Evolutionary conservation across 2,888 invertebrate genomes (phyloP), one percentile per base, ranked within the genome.

Genomic region (Caenorhabditis wallacei): DNA sequence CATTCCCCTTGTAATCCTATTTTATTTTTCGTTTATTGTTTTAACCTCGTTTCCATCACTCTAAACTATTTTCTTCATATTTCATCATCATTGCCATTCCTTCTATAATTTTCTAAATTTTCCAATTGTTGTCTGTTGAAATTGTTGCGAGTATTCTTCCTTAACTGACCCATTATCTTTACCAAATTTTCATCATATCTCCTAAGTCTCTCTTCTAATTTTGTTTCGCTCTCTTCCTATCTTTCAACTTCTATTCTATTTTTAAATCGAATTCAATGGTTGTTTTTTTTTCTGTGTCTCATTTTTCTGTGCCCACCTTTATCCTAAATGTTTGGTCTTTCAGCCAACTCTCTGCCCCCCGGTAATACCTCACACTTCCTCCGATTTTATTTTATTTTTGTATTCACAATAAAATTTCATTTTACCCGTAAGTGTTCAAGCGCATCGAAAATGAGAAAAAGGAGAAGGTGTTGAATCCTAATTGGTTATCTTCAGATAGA

Each of bases 381-480:
- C 40, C 26, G 26, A 46, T 63, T 46, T 26, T 22, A 43, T 61
- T 20, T 61, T 46, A 22, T 26, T 18, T 24, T 13, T 26, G 11
- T 46, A 30, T 63, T 46, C 30, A n/a, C 46, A 63, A 43, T 63
- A 26, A 48, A 48, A 46, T 8, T 63, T 63, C 46, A 24, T 59
- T 59, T 59, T 59, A 59, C 20, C 59, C 20, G 18, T n/a, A 18
- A 18, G 10, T 20, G 30, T 1, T 13, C 43, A 48, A 48, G 7
- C 2, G 43, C 16, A 11, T 48, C 13, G 8, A 18, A 48, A 2
- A 18, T 7, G 46, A 8, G 5, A 48, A 8, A 18, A 1, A 18
- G 11, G 18, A 11, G 43, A 43, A 43, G 43, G 43, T 43, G n/a
- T 48, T 48, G 13, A 48, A 13, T 48, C 18, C 46, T 30, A 8